Evolutionary conservation across 2,113 vertebrate genomes (phyloP).

Genomic region (Uropsilus gracilis): DNA sequence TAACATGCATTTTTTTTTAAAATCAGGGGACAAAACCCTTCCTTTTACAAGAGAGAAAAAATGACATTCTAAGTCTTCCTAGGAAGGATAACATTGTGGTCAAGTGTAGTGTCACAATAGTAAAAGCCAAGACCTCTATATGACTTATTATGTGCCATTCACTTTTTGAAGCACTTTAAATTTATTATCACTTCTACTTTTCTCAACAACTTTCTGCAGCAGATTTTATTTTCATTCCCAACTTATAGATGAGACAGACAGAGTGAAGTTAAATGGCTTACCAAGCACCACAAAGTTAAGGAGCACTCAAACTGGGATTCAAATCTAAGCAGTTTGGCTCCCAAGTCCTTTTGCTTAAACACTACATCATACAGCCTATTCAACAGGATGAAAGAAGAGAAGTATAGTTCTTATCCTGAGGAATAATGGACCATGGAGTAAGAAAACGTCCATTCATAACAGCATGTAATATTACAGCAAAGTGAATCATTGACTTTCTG

Average conservation of each 20-base stretch:
- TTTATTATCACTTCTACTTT: not conserved
- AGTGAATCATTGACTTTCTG: not conserved
- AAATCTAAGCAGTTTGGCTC: not conserved
- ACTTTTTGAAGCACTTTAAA: not conserved
- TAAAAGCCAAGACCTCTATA: not conserved
- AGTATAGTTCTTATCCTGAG: not conserved
- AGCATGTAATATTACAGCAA: not conserved
- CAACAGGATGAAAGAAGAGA: not conserved
- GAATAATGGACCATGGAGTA: not conserved
- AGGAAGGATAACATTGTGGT: not conserved
- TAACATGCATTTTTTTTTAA: constrained; percentile 48
- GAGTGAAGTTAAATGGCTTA: not conserved
- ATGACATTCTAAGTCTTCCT: not conserved
- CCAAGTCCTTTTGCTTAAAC: not conserved
- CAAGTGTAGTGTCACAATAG: not conserved
- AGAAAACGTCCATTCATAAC: not conserved
- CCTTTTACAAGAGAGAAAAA: constrained; percentile 46
- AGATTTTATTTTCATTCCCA: not conserved
- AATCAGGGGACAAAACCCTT: constrained; percentile 7
- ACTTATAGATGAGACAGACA: not conserved
- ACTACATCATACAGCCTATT: not conserved
- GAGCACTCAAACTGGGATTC: not conserved
- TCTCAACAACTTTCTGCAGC: not conserved
- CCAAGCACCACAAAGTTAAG: not conserved
- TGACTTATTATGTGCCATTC: not conserved